Evolutionary conservation across 2,113 vertebrate genomes (phyloP).

Genomic region (Centrocercus urophasianus): DNA sequence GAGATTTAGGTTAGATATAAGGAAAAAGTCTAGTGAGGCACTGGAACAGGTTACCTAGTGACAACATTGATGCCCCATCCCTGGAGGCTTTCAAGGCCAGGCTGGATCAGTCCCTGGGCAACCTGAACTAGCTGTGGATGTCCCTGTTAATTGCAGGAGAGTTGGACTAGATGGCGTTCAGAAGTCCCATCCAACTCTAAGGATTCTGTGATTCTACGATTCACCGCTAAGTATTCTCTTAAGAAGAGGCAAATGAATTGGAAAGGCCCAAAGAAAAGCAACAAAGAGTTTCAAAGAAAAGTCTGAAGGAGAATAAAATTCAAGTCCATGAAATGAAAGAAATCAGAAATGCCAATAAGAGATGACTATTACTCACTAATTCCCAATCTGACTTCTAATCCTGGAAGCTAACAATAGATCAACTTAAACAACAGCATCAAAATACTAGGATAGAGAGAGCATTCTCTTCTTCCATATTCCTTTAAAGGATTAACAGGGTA

Average conservation of each 20-base stretch:
- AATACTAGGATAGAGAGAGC: background rate
- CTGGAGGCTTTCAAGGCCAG: too few species aligned
- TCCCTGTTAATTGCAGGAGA: too few species aligned
- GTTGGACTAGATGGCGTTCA: too few species aligned
- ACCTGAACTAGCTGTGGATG: too few species aligned
- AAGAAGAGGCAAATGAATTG: background rate
- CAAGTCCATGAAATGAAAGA: background rate
- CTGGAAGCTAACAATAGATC: background rate
- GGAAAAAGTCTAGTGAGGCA: too few species aligned
- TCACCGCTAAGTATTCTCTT: background rate
- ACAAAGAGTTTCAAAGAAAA: background rate
- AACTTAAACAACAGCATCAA: background rate
- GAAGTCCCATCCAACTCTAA: too few species aligned
- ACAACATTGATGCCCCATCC: too few species aligned
- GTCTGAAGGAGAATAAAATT: background rate
- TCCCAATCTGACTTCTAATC: background rate
- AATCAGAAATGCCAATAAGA: background rate
- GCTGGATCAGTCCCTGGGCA: too few species aligned
- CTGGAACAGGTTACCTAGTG: too few species aligned
- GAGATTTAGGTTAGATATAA: too few species aligned
- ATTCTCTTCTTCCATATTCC: background rate
- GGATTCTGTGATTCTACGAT: too few species aligned
- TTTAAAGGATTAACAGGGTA: background rate
- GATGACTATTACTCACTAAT: background rate
- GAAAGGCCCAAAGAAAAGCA: background rate